Percentiles rank a stretch among this genome's conserved stretches.
These are phyloP conservation scores for Argyresthia goedartella DNA, from an alignment of 2,888 invertebrate genomes.

Conservation along the genomic window DNA sequence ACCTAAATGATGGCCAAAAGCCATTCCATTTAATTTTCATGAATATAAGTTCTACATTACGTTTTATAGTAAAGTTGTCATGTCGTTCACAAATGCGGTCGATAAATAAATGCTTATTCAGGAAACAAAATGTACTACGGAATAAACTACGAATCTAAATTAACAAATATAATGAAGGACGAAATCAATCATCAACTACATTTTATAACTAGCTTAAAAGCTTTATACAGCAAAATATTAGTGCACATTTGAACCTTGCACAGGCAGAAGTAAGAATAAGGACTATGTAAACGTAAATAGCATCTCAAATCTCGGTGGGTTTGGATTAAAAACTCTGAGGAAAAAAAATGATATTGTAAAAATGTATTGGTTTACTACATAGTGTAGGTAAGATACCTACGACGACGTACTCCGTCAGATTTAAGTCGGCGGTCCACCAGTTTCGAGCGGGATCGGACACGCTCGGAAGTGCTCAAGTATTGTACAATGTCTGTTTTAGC, in stretches of 20 bases:
- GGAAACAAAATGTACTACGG: slow-evolving; percentile 20
- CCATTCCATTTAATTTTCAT: too few species aligned
- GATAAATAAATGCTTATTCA: slow-evolving; percentile 38
- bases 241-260: too few species aligned
- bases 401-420: slow-evolving; percentile 88
- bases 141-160: not conserved
- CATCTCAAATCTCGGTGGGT: too few species aligned
- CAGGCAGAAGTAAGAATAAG: too few species aligned
- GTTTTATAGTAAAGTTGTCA: too few species aligned
- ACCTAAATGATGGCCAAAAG: too few species aligned
- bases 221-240: not conserved
- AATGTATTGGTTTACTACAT: not conserved
- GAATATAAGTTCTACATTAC: too few species aligned
- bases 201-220: not conserved
- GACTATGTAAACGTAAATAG: too few species aligned
- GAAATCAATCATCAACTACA: not conserved
- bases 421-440: slow-evolving; percentile 96
- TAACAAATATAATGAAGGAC: not conserved
- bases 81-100: too few species aligned
- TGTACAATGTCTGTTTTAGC: slow-evolving; percentile 65
- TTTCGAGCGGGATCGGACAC: slow-evolving; percentile 96
- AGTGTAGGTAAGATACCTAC: not conserved
- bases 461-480: slow-evolving; percentile 97
- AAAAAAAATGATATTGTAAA: not conserved
- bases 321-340: not conserved